Base-by-base conservation (phyloP, 2,888 invertebrate genomes). In the Alentia gelatinosa region DNA sequence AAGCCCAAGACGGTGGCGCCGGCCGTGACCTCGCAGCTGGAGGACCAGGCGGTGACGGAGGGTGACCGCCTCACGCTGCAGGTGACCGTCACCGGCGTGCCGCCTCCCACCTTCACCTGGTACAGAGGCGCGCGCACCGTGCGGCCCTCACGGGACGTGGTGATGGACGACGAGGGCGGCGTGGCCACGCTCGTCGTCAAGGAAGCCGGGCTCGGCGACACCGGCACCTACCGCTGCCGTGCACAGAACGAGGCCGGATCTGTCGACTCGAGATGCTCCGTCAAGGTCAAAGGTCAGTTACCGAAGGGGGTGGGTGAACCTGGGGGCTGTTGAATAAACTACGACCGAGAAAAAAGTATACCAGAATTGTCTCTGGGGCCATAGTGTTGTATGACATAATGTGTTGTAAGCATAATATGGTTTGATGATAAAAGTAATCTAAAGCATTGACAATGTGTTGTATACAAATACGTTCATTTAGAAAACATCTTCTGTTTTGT, bases 1-100 rank as follows among this genome's bases (percentile, higher is more conserved):
- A 89, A 89, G 33, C 89, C 89, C 19, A 63, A 40, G 42, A 68
- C 74, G 30, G 40, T 30, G 30, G 89, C 89, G 30, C 89, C 89
- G 15, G 15, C 40, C 12, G 37, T 89, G 26, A 39, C 15, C 4
- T 12, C 39, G 19, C 26, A 9, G 0, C 89, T 89, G 30, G n/a
- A 50, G 42, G 89, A 89, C 37, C n/a, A 26, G 7, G 30, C 23
- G 3, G 39, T 75, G 23, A 30, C 56, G 0, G 89, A 89, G 7
- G 89, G 89, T 9, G 75, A 74, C 39, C 3, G 98, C 0, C 98
- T 98, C 23, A 98, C 98, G 0, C 96, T 99, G 92, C 98, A 98
- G 96, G 97, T 97, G 92, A 97, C 97, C 92, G 96, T 97, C 68
- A 96, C 97, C 91, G 97, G 97, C 12, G 96, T 97, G 63, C 97